Percentiles rank a stretch among this genome's conserved stretches.
These are phyloP conservation scores for Microplitis deprimator DNA, from an alignment of 2,888 invertebrate genomes.

Conservation along the genomic window DNA sequence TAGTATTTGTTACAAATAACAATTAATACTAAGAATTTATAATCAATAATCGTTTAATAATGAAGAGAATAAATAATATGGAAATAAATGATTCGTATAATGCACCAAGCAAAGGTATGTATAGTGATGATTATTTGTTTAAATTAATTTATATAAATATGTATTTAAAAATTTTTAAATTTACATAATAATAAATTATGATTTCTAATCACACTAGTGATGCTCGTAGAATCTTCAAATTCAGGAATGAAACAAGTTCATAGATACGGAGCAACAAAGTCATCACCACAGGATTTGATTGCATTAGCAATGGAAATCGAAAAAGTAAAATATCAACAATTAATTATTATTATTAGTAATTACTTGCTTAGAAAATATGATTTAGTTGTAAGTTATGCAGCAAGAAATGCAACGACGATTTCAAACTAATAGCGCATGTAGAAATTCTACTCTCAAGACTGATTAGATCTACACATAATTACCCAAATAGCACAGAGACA, in stretches of 20 bases:
- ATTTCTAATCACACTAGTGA: neutral
- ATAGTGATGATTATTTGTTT: neutral
- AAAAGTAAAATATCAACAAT: neutral
- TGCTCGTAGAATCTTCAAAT: neutral
- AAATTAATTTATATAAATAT: no score
- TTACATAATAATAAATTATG: neutral
- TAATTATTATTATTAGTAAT: neutral
- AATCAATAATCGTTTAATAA: neutral
- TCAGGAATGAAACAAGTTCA: neutral
- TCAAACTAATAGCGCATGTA: no score
- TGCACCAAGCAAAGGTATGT: neutral
- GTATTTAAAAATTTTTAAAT: no score
- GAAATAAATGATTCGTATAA: neutral
- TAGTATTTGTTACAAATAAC: neutral
- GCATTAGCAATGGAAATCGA: slow-evolving; percentile 3
- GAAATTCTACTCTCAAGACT: no score
- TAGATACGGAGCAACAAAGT: neutral
- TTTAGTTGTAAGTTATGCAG: no score
- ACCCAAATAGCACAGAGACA: no score
- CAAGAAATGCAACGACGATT: no score
- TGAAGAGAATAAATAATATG: slow-evolving; percentile 1
- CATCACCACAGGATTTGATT: neutral
- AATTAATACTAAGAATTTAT: neutral
- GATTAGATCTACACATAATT: no score
- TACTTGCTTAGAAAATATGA: no score